A percentile compares a stretch with the other conserved stretches of the same genome.
Evolutionary conservation across 2,113 vertebrate genomes (phyloP).

Genomic region (Psammodynastes pulverulentus): DNA sequence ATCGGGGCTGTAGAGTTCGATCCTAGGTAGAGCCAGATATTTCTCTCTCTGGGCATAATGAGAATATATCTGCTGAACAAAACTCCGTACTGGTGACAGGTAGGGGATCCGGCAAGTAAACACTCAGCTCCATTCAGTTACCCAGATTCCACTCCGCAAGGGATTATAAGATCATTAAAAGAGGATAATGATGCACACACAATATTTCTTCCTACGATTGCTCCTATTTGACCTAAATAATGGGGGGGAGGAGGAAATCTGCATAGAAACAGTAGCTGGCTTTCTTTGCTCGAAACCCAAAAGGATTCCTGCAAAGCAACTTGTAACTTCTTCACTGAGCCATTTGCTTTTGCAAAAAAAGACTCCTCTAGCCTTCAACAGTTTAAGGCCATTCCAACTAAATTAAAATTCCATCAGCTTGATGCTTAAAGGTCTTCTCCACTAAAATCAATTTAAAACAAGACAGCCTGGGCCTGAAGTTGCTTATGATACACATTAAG

Average conservation of each 20-base stretch:
- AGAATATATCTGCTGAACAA: too few relatives aligned
- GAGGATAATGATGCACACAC: background rate
- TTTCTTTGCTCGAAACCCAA: background rate
- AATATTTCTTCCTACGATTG: background rate
- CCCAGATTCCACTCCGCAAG: too few relatives aligned
- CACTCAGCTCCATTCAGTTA: too few relatives aligned
- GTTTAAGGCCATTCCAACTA: background rate
- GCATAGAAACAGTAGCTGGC: too few relatives aligned
- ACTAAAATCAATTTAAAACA: background rate
- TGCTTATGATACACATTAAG: background rate
- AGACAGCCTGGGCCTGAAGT: background rate
- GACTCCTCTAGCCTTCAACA: too few relatives aligned
- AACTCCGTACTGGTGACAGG: too few relatives aligned
- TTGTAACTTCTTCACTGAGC: background rate
- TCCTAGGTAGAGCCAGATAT: too few relatives aligned
- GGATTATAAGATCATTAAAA: too few relatives aligned
- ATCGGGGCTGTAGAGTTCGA: too few relatives aligned
- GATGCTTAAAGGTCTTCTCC: background rate
- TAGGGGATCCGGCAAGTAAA: too few relatives aligned
- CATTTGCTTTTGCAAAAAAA: background rate
- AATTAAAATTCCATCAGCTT: background rate
- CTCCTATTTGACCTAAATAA: background rate
- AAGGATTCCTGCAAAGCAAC: background rate
- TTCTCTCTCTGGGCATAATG: too few relatives aligned
- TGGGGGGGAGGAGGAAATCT: too few relatives aligned